A percentile compares a stretch with the other conserved stretches of the same genome.
Evolutionary conservation across 2,797 vertebrate species (phyloP).

Genomic region (Phataginus tetradactyla): DNA sequence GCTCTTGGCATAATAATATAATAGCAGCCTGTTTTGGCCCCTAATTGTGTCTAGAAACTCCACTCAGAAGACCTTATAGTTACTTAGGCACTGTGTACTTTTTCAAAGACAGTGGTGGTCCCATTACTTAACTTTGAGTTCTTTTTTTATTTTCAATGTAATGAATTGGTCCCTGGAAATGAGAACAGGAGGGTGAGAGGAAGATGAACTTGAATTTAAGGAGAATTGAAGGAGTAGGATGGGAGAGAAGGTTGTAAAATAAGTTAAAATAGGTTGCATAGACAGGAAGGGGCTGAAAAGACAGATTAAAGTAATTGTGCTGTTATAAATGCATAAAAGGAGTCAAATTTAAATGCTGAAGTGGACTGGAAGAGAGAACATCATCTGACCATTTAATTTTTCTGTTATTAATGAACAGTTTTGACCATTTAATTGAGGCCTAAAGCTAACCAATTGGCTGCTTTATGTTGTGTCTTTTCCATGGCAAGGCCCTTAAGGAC

Average conservation of each 20-base stretch:
- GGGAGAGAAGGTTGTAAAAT: constrained; percentile 53
- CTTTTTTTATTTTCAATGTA: neutral
- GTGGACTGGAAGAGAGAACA: constrained; percentile 24
- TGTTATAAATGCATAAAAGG: constrained; percentile 51
- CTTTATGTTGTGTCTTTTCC: neutral
- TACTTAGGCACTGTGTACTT: neutral
- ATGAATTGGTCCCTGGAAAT: neutral
- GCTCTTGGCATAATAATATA: neutral
- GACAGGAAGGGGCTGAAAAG: constrained; percentile 22
- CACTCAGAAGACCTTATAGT: neutral
- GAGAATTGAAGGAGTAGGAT: neutral
- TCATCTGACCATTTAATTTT: constrained; percentile 14
- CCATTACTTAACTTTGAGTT: neutral
- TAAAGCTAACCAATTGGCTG: neutral
- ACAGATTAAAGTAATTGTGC: constrained; percentile 46
- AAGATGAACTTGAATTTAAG: constrained; percentile 57
- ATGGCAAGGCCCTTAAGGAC: neutral
- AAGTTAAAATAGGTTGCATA: neutral
- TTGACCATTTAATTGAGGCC: neutral
- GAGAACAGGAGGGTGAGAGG: neutral
- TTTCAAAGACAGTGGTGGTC: neutral
- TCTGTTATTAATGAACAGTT: neutral
- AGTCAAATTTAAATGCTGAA: constrained; percentile 22
- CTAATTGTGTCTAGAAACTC: neutral
- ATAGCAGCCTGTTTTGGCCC: neutral